phyloP scores from a whole-genome alignment of 2,888 invertebrate genomes.

The Palloptera scutellata region DNA sequence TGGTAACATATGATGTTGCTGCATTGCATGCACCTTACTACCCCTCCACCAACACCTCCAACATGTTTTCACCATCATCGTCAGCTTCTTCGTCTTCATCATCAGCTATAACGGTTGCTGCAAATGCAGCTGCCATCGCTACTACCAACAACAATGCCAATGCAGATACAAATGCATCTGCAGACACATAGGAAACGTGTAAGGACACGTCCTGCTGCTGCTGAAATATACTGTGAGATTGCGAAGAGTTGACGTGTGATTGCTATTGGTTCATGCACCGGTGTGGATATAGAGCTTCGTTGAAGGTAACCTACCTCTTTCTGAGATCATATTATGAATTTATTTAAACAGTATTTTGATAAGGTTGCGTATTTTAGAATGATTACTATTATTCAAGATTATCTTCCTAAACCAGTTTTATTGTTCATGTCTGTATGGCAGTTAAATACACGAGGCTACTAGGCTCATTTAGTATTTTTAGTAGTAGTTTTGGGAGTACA shows the following conservation, averaged over 20 bases:
- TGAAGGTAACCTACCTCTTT: constrained; percentile 20
- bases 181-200: constrained; percentile 37
- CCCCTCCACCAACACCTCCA: constrained; percentile 3
- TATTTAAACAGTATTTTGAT: too few relatives aligned
- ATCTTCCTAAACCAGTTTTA: too few relatives aligned
- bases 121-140: constrained; percentile 15
- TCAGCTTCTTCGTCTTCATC: constrained; percentile 31
- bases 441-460: too few relatives aligned
- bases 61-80: constrained; percentile 32
- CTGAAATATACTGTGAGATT: constrained; percentile 56
- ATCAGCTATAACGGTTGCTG: constrained; percentile 27
- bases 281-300: constrained; percentile 11
- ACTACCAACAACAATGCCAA: constrained; percentile 23
- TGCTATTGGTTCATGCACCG: not conserved
- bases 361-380: too few relatives aligned
- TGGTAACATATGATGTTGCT: constrained; percentile 7
- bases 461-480: too few relatives aligned
- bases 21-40: constrained; percentile 2
- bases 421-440: too few relatives aligned
- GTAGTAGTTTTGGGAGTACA: too few relatives aligned
- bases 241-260: not conserved
- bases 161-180: constrained; percentile 33
- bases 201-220: constrained; percentile 54
- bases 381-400: too few relatives aligned
- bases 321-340: not conserved